Evolutionary conservation across 2,888 invertebrate genomes (phyloP).

Genomic region (Apantesis nais): DNA sequence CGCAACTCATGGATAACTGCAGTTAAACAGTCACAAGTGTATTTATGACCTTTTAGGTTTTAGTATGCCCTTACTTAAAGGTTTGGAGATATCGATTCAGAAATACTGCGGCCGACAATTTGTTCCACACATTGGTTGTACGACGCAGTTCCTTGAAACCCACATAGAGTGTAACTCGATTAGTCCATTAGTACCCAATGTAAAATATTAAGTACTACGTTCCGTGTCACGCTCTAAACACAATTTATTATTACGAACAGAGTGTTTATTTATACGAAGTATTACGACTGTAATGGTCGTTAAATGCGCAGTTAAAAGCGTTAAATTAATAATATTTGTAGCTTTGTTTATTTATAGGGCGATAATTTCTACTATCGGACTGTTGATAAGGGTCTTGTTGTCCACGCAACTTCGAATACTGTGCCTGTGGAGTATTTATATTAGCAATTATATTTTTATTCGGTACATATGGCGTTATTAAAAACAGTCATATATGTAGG

Average conservation of each 20-base stretch:
- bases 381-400: neutral
- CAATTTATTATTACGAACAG: conserved; percentile 2
- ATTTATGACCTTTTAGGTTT: too few species aligned
- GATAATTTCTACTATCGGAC: conserved; percentile 9
- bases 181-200: neutral
- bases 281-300: neutral
- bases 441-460: neutral
- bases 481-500: neutral
- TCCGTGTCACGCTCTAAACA: neutral
- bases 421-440: neutral
- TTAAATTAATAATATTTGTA: conserved; percentile 9
- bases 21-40: too few species aligned
- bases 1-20: too few species aligned
- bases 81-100: too few species aligned
- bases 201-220: neutral
- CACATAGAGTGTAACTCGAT: neutral
- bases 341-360: conserved; percentile 5
- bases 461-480: neutral
- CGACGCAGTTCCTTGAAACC: neutral
- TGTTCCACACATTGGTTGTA: neutral
- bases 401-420: conserved; percentile 4
- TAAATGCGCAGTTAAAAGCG: conserved; percentile 1
- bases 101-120: neutral
- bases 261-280: conserved; percentile 5
- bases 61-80: too few species aligned